These are phyloP conservation scores for Pseudorectes ferrugineus DNA, from an alignment of 2,113 vertebrate genomes.

Conservation along the genomic window DNA sequence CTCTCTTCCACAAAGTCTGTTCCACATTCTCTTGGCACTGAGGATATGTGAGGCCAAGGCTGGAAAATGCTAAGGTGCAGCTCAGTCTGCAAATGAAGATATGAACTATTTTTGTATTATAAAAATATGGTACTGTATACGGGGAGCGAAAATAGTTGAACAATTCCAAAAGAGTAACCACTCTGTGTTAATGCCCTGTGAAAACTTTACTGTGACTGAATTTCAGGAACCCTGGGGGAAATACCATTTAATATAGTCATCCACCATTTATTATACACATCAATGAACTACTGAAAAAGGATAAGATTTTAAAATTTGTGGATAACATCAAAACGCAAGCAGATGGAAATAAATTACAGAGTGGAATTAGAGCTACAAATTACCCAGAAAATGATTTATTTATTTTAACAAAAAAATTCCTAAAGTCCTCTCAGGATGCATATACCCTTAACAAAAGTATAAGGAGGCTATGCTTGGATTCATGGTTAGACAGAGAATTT, in stretches of 20 bases:
- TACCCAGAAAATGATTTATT: neutral
- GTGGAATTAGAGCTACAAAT: neutral
- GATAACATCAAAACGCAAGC: neutral
- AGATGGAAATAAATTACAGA: neutral
- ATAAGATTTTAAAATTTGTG: neutral
- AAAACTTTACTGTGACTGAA: neutral
- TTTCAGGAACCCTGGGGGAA: neutral
- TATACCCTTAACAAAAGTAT: neutral
- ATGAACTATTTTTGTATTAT: neutral
- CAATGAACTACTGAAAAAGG: neutral
- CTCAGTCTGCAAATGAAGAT: neutral
- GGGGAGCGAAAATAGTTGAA: neutral
- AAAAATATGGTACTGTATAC: neutral
- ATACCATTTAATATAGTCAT: neutral
- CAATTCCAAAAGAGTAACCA: neutral
- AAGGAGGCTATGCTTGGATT: neutral
- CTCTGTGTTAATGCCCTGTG: neutral
- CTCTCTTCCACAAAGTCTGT: neutral
- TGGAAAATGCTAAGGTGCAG: neutral
- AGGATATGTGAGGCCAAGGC: neutral
- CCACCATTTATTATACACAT: neutral
- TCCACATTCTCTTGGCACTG: neutral
- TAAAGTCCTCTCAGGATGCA: fast-evolving
- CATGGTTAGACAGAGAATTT: neutral
- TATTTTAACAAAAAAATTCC: neutral